Evolutionary conservation across 2,888 invertebrate species (phyloP), one percentile per base, ranked within the genome.

Genomic region (Pyralis farinalis): DNA sequence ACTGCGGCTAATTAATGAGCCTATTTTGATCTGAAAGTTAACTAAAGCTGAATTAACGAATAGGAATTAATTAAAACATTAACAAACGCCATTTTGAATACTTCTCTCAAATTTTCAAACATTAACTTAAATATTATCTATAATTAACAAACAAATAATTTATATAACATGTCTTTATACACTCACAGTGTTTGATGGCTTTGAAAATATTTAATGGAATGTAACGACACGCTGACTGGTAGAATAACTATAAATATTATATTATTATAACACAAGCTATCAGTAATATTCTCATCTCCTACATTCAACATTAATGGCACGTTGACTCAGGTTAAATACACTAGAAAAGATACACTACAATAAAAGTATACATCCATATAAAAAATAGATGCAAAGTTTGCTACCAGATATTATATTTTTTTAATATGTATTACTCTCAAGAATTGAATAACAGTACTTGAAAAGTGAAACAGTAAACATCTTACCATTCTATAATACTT

Each of bases 281-380:
- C n/a, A n/a, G n/a, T n/a, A n/a, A n/a, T n/a, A n/a, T n/a, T n/a
- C n/a, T n/a, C n/a, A 16, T 4, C 3, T 16, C 4, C 16, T 16
- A 16, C 16, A 16, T 4, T 4, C 16, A 16, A 16, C 5, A 3
- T 3, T 37, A n/a, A 30, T 37, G 31, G 37, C 31, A 30, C 37
- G 11, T 16, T 16, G 16, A 16, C 16, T 3, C 2, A 16, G 16
- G 4, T 3, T 16, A 16, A 4, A 16, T 16, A 16, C 16, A 16
- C 2, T 3, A 4, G 10, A 8, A 48, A 46, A 59, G 55, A 51
- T 44, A 37, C 38, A 52, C 43, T 50, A 47, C 51, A 44, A 34
- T 36, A 35, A 45, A 46, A 46, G 42, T n/a, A 53, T 73, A 78
- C 71, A 72, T 68, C 51, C 62, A 73, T 81, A 81, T 64, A 79